These are phyloP conservation scores for Pelobates cultripes DNA, from an alignment of 2,797 vertebrate genomes.

Conservation along the genomic window DNA sequence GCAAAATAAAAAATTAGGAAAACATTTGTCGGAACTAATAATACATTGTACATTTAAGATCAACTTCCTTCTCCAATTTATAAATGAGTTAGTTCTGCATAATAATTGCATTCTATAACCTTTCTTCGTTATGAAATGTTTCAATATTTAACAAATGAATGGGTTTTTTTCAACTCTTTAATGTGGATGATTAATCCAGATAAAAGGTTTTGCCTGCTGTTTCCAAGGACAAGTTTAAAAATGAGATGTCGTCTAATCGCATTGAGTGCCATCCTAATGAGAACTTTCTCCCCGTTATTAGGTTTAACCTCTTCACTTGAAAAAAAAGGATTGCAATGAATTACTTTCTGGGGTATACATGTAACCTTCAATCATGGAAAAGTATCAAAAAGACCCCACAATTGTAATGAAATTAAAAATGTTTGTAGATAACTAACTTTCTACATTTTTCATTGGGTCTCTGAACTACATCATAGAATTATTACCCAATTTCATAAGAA, in stretches of 20 bases:
- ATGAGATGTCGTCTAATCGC: slow-evolving; percentile 62
- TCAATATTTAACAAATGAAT: slow-evolving; percentile 55
- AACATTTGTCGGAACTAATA: slow-evolving; percentile 36
- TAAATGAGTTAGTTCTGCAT: slow-evolving; percentile 58
- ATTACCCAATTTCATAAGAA: slow-evolving; percentile 9
- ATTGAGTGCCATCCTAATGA: slow-evolving; percentile 60
- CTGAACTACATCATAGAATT: background rate
- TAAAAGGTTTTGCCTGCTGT: slow-evolving; percentile 58
- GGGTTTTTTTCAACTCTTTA: slow-evolving; percentile 57
- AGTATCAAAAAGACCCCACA: background rate
- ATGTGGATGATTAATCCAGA: slow-evolving; percentile 58
- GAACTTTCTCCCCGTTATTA: slow-evolving; percentile 58
- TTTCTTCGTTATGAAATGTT: slow-evolving; percentile 60
- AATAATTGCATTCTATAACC: slow-evolving; percentile 53
- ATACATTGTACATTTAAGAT: slow-evolving; percentile 32
- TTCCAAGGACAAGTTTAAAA: slow-evolving; percentile 64
- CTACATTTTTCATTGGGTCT: background rate
- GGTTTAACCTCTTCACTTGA: slow-evolving; percentile 29
- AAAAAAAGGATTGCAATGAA: slow-evolving; percentile 2
- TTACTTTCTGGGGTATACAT: background rate
- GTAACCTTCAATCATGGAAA: background rate
- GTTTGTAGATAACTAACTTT: slow-evolving; percentile 12
- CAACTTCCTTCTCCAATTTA: slow-evolving; percentile 52
- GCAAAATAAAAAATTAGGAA: background rate
- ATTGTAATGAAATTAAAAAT: background rate